These are phyloP conservation scores for Lagocephalus sceleratus DNA, from an alignment of 2,797 vertebrate genomes.

Conservation along the genomic window DNA sequence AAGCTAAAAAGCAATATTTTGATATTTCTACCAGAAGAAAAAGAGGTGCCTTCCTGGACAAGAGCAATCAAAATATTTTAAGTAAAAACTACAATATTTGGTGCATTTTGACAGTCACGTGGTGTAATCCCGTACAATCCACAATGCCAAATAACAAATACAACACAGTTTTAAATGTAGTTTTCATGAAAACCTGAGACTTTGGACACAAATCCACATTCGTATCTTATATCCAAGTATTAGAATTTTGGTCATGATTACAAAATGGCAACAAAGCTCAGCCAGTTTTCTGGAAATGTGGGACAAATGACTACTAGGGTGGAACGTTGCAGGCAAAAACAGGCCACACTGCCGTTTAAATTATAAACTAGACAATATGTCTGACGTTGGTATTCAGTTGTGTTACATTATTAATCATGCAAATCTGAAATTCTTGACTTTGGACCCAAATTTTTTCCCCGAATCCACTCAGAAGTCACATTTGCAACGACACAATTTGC, in stretches of 20 bases:
- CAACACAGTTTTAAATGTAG: background rate
- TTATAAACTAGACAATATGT: constrained; percentile 44
- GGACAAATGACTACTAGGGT: constrained; percentile 18
- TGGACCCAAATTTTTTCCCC: constrained; percentile 38
- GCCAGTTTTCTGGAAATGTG: constrained; percentile 21
- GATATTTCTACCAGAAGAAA: no score
- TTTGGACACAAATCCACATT: background rate
- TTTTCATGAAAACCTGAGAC: no score
- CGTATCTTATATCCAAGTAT: constrained; percentile 12
- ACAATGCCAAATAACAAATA: constrained; percentile 47
- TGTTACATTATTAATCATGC: constrained; percentile 30
- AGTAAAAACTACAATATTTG: constrained; percentile 16
- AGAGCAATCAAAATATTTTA: no score
- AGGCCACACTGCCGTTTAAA: constrained; percentile 31
- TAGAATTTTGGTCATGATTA: constrained; percentile 17
- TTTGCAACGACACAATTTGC: constrained; percentile 50
- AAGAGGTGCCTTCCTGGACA: no score
- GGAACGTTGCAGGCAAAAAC: constrained; percentile 26
- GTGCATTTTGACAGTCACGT: constrained; percentile 55
- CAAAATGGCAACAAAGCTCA: constrained; percentile 33
- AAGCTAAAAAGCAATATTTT: no score
- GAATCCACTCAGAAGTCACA: constrained; percentile 51
- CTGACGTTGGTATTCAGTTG: constrained; percentile 39
- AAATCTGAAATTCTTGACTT: constrained; percentile 28
- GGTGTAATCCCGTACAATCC: constrained; percentile 39